phyloP scores from a whole-genome alignment of 1,140 invertebrate genomes.

The Polypedilum vanderplanki region DNA sequence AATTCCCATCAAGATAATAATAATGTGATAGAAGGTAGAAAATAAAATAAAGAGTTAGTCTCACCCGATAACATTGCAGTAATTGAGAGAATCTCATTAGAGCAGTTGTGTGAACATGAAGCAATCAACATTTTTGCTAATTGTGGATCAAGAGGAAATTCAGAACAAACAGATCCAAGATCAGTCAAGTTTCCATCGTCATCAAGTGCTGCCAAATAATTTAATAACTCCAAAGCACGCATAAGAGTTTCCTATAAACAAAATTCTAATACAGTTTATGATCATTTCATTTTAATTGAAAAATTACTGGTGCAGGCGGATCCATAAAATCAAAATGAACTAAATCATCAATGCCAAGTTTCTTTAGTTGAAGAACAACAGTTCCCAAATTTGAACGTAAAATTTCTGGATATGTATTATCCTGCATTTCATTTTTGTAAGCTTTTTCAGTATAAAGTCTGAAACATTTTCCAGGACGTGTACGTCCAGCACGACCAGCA shows the following conservation, averaged over 20 bases:
- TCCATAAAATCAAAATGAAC: constrained; percentile 99
- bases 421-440: constrained; percentile 96
- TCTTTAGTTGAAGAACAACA: constrained; percentile 89
- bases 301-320: constrained; percentile 73
- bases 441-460: constrained; percentile 95
- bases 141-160: constrained; percentile 95
- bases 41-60: constrained; percentile 32
- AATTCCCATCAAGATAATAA: neutral
- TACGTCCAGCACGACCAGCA: constrained; percentile 91
- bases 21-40: neutral
- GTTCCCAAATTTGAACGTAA: constrained; percentile 51
- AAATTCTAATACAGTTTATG: neutral
- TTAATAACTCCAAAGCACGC: constrained; percentile 90
- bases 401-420: constrained; percentile 98
- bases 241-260: constrained; percentile 79
- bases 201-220: constrained; percentile 89
- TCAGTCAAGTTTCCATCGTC: constrained; percentile 88
- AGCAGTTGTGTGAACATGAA: constrained; percentile 94
- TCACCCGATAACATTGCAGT: constrained; percentile 98
- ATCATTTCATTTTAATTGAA: neutral
- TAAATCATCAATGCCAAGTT: constrained; percentile 89
- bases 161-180: constrained; percentile 92
- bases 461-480: constrained; percentile 93
- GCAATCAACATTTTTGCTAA: constrained; percentile 97
- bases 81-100: constrained; percentile 98